Percentiles rank a stretch among this genome's conserved stretches.
Conservation (phyloP, 1,140 invertebrate genomes). For the Matsumurasca onukii region DNA sequence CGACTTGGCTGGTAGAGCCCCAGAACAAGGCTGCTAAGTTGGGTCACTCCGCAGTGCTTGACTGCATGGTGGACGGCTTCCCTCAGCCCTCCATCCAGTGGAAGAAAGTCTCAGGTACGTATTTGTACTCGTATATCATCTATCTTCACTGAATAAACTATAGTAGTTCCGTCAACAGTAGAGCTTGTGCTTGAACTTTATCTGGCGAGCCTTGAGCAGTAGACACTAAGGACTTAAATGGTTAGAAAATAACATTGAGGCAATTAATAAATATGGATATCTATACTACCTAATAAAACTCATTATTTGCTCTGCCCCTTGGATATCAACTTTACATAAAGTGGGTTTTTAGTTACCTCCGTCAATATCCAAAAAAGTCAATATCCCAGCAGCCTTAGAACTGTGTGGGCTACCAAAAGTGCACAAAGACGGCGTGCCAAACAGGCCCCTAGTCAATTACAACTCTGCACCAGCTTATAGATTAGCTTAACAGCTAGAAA, state of each 20-base stretch:
- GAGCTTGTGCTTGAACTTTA: too few species aligned
- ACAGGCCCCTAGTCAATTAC: background rate
- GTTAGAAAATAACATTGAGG: too few species aligned
- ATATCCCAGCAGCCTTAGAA: background rate
- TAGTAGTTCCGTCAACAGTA: too few species aligned
- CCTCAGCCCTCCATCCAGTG: slow-evolving; percentile 53
- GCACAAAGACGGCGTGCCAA: background rate
- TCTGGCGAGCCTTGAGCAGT: too few species aligned
- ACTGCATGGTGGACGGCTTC: slow-evolving; percentile 53
- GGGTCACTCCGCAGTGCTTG: slow-evolving; percentile 29
- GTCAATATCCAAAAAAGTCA: too few species aligned
- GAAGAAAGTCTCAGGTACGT: slow-evolving; percentile 42
- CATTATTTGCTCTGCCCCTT: too few species aligned
- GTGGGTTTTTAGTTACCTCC: too few species aligned
- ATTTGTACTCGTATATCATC: background rate
- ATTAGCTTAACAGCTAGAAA: background rate
- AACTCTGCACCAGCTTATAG: background rate
- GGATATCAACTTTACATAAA: too few species aligned
- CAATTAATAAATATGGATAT: too few species aligned
- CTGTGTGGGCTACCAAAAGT: background rate
- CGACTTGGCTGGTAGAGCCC: slow-evolving; percentile 56
- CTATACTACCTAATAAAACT: too few species aligned
- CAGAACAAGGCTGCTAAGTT: slow-evolving; percentile 49
- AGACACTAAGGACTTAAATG: too few species aligned
- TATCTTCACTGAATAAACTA: background rate